Conservation (phyloP, 2,888 invertebrate genomes). For the Luperina testacea region DNA sequence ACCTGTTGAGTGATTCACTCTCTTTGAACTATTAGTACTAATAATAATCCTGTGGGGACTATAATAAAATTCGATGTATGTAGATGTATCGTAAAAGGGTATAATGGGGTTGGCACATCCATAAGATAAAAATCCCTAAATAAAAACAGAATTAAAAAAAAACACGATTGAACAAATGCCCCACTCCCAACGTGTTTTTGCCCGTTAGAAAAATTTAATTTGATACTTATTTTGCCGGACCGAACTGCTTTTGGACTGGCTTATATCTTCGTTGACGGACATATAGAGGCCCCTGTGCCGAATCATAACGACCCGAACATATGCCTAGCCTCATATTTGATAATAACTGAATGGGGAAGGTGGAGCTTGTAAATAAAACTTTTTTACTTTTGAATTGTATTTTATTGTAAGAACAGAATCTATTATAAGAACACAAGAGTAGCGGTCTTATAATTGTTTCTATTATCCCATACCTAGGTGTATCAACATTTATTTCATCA, state of each 20-base stretch:
- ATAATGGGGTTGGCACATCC: no score
- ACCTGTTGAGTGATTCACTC: no score
- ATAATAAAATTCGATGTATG: no score
- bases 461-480: no score
- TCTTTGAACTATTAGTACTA: no score
- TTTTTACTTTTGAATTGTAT: not conserved
- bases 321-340: not conserved
- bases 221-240: not conserved
- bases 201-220: not conserved
- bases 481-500: conserved; percentile 64
- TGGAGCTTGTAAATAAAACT: not conserved
- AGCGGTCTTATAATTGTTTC: no score
- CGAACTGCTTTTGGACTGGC: not conserved
- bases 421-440: no score
- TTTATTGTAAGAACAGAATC: not conserved
- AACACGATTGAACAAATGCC: no score
- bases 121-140: no score
- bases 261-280: not conserved
- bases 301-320: not conserved
- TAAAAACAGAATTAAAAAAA: no score
- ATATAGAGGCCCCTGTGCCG: not conserved
- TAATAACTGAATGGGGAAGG: not conserved
- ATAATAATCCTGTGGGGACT: no score
- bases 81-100: no score
- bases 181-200: not conserved